These are phyloP conservation scores for Dendrocincla fuliginosa DNA, from an alignment of 2,797 vertebrate species.

Conservation along the genomic window DNA sequence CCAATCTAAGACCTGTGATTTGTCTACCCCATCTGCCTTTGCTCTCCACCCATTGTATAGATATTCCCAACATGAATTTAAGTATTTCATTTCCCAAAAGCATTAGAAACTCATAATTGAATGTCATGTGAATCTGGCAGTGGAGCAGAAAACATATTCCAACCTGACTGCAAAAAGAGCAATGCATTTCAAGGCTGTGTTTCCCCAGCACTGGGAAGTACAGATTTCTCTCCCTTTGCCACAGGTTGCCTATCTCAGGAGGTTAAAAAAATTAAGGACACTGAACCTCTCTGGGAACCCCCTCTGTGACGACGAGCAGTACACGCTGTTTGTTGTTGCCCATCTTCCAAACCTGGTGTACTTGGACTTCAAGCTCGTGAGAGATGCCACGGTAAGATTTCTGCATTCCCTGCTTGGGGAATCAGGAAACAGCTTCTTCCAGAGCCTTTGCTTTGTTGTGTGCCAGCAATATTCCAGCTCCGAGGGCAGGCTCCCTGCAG, in stretches of 20 bases:
- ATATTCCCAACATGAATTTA: background rate
- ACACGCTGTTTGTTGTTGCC: conserved; percentile 79
- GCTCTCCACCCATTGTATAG: background rate
- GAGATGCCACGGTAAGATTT: conserved; percentile 79
- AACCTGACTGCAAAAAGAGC: background rate
- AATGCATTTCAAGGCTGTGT: background rate
- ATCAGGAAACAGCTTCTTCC: background rate
- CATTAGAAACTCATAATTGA: background rate
- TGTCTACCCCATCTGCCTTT: background rate
- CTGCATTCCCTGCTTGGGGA: background rate
- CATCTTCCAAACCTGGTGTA: conserved; percentile 84
- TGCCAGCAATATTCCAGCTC: background rate
- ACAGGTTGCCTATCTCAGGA: conserved; percentile 87
- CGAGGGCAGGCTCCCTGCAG: conserved; percentile 24
- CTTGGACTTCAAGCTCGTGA: conserved; percentile 84
- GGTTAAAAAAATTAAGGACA: conserved; percentile 78
- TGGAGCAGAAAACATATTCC: background rate
- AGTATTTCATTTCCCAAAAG: background rate
- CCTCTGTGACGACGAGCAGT: conserved; percentile 74
- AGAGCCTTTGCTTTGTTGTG: background rate
- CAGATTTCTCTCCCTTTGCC: background rate
- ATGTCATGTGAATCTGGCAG: background rate
- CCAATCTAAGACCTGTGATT: background rate
- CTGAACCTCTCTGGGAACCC: conserved; percentile 88
- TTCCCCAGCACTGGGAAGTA: background rate